Evolutionary conservation across 23 tunicate species (phyloP).

Genomic region (Aplidium turbinatum): DNA sequence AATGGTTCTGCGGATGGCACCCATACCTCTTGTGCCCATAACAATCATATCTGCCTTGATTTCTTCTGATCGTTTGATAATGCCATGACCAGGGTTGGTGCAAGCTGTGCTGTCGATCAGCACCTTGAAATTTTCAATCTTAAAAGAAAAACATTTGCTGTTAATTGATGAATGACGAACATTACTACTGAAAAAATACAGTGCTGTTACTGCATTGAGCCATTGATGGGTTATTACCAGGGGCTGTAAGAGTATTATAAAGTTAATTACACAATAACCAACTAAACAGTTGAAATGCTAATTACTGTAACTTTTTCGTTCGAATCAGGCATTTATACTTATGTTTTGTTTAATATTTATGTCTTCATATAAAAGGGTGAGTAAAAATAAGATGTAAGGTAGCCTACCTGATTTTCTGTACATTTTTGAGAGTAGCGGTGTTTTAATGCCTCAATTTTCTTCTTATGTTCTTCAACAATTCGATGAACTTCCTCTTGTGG

Average conservation of each 20-base stretch:
- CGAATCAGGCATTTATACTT: background rate
- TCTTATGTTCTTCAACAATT: constrained; percentile 25
- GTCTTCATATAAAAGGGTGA: too few relatives aligned
- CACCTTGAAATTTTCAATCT: constrained; percentile 19
- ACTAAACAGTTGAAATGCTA: background rate
- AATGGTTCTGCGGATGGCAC: constrained; percentile 42
- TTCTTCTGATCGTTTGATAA: constrained; percentile 38
- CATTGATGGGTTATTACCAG: too few relatives aligned
- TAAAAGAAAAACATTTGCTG: constrained; percentile 1
- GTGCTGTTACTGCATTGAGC: too few relatives aligned
- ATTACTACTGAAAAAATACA: too few relatives aligned
- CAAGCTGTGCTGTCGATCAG: constrained; percentile 10
- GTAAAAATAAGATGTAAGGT: too few relatives aligned
- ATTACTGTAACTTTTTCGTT: background rate
- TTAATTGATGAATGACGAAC: too few relatives aligned
- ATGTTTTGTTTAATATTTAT: background rate
- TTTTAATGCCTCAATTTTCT: background rate
- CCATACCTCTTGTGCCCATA: constrained; percentile 71
- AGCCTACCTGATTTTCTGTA: background rate
- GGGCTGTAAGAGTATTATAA: too few relatives aligned
- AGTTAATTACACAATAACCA: background rate
- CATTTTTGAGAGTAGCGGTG: constrained; percentile 10
- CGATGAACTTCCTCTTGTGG: constrained; percentile 26
- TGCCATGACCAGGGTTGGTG: constrained; percentile 45
- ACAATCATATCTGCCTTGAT: constrained; percentile 40